Evolutionary conservation across 2,113 vertebrate species (phyloP), one percentile per base, ranked within the genome.

Genomic region (Rhinoderma darwinii): DNA sequence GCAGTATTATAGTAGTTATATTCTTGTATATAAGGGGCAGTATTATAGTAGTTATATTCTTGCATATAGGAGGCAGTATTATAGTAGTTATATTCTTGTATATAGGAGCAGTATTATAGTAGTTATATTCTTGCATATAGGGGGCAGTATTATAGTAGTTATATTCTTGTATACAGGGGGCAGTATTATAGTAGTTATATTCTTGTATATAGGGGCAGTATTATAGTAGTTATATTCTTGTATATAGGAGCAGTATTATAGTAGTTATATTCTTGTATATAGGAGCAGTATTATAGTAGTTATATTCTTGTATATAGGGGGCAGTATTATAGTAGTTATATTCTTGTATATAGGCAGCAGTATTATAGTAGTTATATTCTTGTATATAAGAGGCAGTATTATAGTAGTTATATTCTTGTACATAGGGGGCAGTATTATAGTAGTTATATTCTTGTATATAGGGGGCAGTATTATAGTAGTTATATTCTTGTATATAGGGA

Each of bases 131-230:
- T 7, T 56, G 54, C 25, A 25, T 8, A 56, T 56, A 56, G 50
- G 50, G n/a, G n/a, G 25, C 59, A 30, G 59, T 30, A 63, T 10
- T 63, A 63, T 63, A 27, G n/a, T 63, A 63, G 59, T 63, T 63
- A 63, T 63, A 63, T 63, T 63, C 59, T 63, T 27, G 59, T 63
- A 32, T 18, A 66, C 32, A 66, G 61, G 61, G 10, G 54, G 61
- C 61, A 66, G 61, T 30, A 66, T 66, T 66, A 66, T 66, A 66
- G 61, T 66, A 66, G 61, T 66, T 66, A 66, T 66, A 66, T 66
- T 66, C 61, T 59, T 59, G 54, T 59, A 59, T 7, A 59, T 54
- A 59, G 54, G 2, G n/a, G 54, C 56, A 59, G 56, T 59, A 59
- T 59, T 59, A 59, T 59, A n/a, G 56, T 59, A 59, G 56, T 59